Conservation (phyloP, 2,113 vertebrate species). For the Cavia porcellus region DNA sequence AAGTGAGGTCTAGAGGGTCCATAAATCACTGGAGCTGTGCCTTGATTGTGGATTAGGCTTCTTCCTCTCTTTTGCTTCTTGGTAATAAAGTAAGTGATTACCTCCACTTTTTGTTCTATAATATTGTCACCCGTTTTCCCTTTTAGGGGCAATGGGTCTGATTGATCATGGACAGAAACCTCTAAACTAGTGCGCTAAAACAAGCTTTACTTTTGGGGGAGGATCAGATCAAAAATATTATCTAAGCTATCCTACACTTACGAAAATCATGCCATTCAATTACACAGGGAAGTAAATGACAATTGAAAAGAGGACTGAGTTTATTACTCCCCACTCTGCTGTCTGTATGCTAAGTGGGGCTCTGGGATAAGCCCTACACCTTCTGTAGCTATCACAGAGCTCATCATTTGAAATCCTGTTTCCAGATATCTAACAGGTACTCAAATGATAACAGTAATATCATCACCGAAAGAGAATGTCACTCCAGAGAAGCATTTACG, state of each 20-base stretch:
- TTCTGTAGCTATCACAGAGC: neutral
- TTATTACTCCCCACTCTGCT: neutral
- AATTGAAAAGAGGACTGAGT: neutral
- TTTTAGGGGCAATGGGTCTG: neutral
- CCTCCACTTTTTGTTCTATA: too few species aligned
- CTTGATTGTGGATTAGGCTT: neutral
- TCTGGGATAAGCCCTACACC: neutral
- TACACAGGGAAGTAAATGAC: neutral
- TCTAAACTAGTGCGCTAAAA: neutral
- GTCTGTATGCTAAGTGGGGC: neutral
- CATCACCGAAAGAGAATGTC: slow-evolving; percentile 22
- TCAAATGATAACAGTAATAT: slow-evolving; percentile 48
- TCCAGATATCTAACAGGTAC: slow-evolving; percentile 32
- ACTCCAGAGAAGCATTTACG: slow-evolving; percentile 33
- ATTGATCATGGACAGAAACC: neutral
- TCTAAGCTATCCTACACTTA: neutral
- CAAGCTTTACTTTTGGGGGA: neutral
- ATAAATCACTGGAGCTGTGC: too few species aligned
- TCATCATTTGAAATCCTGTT: slow-evolving; percentile 1
- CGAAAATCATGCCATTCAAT: neutral
- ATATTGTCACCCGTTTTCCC: too few species aligned
- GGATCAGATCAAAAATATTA: neutral
- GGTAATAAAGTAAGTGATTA: too few species aligned
- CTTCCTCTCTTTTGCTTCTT: neutral
- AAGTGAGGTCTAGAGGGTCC: neutral